Percentiles rank a stretch among this genome's conserved stretches.
Conservation (phyloP, 2,113 vertebrate species). For the Ceratotherium simum region DNA sequence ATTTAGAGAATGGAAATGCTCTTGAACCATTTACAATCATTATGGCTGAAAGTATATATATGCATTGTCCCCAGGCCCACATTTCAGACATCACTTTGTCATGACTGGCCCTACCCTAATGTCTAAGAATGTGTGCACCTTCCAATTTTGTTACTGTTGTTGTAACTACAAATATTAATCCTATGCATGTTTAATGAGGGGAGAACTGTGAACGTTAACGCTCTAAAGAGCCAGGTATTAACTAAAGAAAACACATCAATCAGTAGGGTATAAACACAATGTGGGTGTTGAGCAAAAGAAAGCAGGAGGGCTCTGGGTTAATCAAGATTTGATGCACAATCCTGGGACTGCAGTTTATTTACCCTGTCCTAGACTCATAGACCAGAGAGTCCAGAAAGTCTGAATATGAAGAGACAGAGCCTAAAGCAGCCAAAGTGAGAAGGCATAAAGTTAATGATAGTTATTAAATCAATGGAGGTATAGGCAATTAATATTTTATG, state of each 20-base stretch:
- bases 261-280: background rate
- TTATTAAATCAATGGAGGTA: background rate
- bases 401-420: background rate
- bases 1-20: background rate
- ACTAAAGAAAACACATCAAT: slow-evolving; percentile 1
- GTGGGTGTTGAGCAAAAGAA: background rate
- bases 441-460: background rate
- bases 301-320: background rate
- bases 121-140: background rate
- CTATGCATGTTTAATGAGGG: background rate
- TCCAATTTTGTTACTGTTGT: background rate
- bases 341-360: background rate
- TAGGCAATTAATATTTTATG: slow-evolving; percentile 61
- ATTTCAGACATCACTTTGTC: background rate
- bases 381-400: background rate
- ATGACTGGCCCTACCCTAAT: background rate
- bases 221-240: background rate
- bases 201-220: background rate
- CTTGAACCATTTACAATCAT: background rate
- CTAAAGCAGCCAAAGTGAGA: background rate
- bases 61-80: background rate
- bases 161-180: background rate
- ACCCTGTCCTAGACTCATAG: background rate
- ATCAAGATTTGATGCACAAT: background rate
- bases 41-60: background rate